A percentile compares a stretch with the other conserved stretches of the same genome.
Conservation (phyloP, 2,797 vertebrate species). For the Ptychobarbus kaznakovi region DNA sequence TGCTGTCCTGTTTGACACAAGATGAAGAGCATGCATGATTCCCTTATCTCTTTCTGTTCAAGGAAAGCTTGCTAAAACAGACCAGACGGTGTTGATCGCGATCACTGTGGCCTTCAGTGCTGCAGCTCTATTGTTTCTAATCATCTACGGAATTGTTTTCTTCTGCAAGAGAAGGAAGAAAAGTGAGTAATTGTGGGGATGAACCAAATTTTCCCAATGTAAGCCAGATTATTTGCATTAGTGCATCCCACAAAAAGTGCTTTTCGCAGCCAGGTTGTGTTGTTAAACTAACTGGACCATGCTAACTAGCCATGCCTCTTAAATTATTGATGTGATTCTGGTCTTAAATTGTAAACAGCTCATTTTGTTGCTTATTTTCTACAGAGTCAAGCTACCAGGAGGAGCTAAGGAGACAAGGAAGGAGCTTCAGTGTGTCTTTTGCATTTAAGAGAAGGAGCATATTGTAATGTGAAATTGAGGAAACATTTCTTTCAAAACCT, state of each 20-base stretch:
- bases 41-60: background rate
- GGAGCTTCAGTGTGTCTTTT: background rate
- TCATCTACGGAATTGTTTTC: slow-evolving; percentile 73
- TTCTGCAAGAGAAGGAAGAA: slow-evolving; percentile 72
- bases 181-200: slow-evolving; percentile 61
- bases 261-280: background rate
- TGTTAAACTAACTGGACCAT: background rate
- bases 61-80: background rate
- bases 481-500: background rate
- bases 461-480: background rate
- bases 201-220: background rate
- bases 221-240: background rate
- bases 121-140: slow-evolving; percentile 71
- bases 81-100: slow-evolving; percentile 72
- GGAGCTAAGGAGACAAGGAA: slow-evolving; percentile 66
- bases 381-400: slow-evolving; percentile 72
- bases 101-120: slow-evolving; percentile 70
- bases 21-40: slow-evolving; percentile 2
- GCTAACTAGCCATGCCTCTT: background rate
- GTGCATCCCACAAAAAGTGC: background rate
- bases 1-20: background rate
- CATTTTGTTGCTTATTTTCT: background rate
- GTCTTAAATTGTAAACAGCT: background rate
- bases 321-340: background rate
- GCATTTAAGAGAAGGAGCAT: slow-evolving; percentile 28